Evolutionary conservation across 2,113 vertebrate species (phyloP), one percentile per base, ranked within the genome.

Genomic region (Perca fluviatilis): DNA sequence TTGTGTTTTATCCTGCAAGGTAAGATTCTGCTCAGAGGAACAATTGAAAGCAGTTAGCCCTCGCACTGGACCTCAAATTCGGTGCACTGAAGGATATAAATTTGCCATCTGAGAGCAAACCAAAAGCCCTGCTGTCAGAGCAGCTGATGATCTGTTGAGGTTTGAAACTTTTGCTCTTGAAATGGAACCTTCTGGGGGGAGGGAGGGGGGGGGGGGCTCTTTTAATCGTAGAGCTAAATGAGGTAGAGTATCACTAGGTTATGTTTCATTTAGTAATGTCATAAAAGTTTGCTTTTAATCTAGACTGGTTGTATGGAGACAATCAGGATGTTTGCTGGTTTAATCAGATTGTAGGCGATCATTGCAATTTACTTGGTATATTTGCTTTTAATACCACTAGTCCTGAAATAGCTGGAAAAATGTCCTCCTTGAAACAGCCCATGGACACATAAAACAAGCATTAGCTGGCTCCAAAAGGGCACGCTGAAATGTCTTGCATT

Each of bases 1-100:
- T 23, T 66, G 81, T 74, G 36, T 58, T 81, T 85, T 73, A 89
- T 27, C 76, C 86, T 71, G 43, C 74, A 85, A 95, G 94, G 94
- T 95, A 95, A 94, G 95, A 43, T 74, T 69, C 91, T 82, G 80
- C 71, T 65, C 68, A 79, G 14, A 66, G 58, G 70, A 72, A 65
- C 72, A 47, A 36, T 54, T 79, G 33, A 76, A 19, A 58, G 33
- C 72, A 73, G 15, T 76, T 77, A 53, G 74, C 57, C 46, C 53
- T 0, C 1, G 40, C 47, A 51, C 36, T 87, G 27, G n/a, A 74
- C 54, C 51, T 83, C 4, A 23, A 10, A 77, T 60, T 84, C 12
- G 81, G 40, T 81, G 21, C 51, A 68, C 61, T 64, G 25, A 66
- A 61, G 33, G n/a, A 27, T 67, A 36, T 16, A 11, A 2, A 58